A percentile compares a stretch with the other conserved stretches of the same genome.
phyloP scores from a whole-genome alignment of 2,113 vertebrate species.

The Cottus gobio region DNA sequence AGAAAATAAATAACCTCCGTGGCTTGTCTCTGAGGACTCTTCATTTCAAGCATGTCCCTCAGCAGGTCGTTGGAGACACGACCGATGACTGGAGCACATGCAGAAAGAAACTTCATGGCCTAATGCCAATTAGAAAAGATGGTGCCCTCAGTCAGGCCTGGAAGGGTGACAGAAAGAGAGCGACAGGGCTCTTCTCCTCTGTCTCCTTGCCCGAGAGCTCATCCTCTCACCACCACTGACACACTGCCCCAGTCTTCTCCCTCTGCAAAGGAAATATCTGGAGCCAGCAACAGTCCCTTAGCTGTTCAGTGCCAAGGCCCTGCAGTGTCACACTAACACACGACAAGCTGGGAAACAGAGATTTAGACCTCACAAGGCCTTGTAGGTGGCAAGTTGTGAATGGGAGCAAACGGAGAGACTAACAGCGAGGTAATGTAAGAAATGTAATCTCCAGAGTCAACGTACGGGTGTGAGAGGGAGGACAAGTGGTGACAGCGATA shows the following conservation, averaged over 20 bases:
- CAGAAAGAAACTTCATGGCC: constrained; percentile 54
- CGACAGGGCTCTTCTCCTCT: constrained; percentile 50
- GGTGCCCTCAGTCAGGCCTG: constrained; percentile 52
- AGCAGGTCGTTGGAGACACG: constrained; percentile 42
- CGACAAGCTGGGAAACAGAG: constrained; percentile 53
- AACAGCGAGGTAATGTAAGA: constrained; percentile 9
- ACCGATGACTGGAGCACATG: constrained; percentile 18
- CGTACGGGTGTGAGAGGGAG: constrained; percentile 4
- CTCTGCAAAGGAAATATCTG: constrained; percentile 51
- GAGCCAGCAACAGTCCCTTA: constrained; percentile 67
- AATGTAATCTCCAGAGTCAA: constrained; percentile 2
- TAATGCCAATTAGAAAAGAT: constrained; percentile 55
- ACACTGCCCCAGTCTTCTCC: constrained; percentile 68
- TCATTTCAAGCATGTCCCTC: constrained; percentile 28
- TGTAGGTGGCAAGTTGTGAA: constrained; percentile 45
- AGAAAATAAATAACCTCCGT: constrained; percentile 13
- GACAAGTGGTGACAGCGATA: not conserved
- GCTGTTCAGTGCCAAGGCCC: constrained; percentile 64
- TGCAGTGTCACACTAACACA: constrained; percentile 47
- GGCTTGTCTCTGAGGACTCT: constrained; percentile 21
- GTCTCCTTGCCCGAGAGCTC: constrained; percentile 70
- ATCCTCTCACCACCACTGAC: constrained; percentile 69
- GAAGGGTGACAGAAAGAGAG: constrained; percentile 51
- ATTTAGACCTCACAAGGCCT: constrained; percentile 56
- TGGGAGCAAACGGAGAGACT: constrained; percentile 7